Evolutionary conservation across 2,888 invertebrate species (phyloP).

Genomic region (Folsomia candida): DNA sequence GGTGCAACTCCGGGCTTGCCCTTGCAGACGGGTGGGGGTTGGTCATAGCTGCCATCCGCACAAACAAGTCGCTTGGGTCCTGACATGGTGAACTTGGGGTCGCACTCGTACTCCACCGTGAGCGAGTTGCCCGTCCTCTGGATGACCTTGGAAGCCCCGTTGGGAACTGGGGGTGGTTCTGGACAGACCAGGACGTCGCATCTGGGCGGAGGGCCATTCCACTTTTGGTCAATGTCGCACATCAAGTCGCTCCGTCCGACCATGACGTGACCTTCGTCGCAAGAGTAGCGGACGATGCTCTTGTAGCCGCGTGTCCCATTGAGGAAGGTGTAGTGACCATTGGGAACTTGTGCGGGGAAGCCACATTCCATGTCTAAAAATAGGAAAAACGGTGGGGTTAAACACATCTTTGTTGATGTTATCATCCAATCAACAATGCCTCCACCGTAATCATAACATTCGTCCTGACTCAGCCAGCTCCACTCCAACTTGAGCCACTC

Average conservation of each 20-base stretch:
- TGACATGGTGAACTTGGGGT: constrained; percentile 65
- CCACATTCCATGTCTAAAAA: constrained; percentile 81
- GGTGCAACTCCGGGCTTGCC: background rate
- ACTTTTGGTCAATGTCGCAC: constrained; percentile 87
- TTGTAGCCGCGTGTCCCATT: constrained; percentile 85
- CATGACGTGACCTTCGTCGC: constrained; percentile 81
- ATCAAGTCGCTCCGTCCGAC: constrained; percentile 75
- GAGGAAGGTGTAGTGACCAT: constrained; percentile 75
- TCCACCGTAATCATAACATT: constrained; percentile 1
- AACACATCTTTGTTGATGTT: too few species aligned
- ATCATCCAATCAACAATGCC: background rate
- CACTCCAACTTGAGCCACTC: too few species aligned
- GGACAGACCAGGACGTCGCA: constrained; percentile 61
- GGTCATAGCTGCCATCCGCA: constrained; percentile 76
- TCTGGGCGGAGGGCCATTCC: constrained; percentile 59
- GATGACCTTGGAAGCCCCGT: constrained; percentile 56
- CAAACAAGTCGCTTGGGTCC: constrained; percentile 70
- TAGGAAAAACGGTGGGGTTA: constrained; percentile 22
- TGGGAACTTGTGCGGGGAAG: constrained; percentile 77
- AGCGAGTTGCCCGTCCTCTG: constrained; percentile 58
- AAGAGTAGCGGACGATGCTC: constrained; percentile 79
- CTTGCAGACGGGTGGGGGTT: constrained; percentile 68
- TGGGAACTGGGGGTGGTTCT: constrained; percentile 64
- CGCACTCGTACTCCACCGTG: constrained; percentile 72
- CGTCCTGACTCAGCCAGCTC: too few species aligned